phyloP scores from a whole-genome alignment of 2,888 invertebrate species.

The Dorcus hopei region DNA sequence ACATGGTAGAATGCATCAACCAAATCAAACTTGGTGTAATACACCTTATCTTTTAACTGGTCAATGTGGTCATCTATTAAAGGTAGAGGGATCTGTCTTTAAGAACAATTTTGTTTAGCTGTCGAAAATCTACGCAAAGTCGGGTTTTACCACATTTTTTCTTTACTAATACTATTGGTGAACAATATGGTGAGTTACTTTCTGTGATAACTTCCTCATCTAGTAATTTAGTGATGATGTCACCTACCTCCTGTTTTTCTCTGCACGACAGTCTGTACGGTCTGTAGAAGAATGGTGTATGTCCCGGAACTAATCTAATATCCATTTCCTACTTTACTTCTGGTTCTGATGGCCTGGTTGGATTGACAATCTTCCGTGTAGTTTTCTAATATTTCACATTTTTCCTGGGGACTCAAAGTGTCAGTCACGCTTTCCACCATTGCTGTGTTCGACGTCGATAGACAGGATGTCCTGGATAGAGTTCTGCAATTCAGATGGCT shows the following conservation, averaged over 20 bases:
- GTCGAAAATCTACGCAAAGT: too few species aligned
- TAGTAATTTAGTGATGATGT: not conserved
- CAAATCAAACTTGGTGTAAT: slow-evolving; percentile 6
- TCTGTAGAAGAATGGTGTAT: not conserved
- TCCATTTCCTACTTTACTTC: not conserved
- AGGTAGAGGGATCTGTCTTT: slow-evolving; percentile 9
- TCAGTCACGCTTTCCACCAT: not conserved
- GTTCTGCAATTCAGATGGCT: not conserved
- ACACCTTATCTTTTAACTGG: slow-evolving; percentile 1
- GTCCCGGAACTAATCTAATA: not conserved
- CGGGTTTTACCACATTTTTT: too few species aligned
- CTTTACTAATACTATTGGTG: too few species aligned
- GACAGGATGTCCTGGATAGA: not conserved
- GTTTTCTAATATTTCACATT: not conserved
- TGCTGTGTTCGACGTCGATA: not conserved
- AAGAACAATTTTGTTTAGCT: not conserved
- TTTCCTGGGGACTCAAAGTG: not conserved
- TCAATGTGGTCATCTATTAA: slow-evolving; percentile 13
- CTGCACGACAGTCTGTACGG: not conserved
- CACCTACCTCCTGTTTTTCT: not conserved
- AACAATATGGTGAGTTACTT: too few species aligned
- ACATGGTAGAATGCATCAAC: slow-evolving; percentile 16
- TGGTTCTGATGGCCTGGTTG: not conserved
- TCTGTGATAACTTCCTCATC: too few species aligned
- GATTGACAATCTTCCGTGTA: not conserved